These are phyloP conservation scores for Drepanosiphum platanoidis DNA, from an alignment of 2,888 invertebrate species.

Conservation along the genomic window DNA sequence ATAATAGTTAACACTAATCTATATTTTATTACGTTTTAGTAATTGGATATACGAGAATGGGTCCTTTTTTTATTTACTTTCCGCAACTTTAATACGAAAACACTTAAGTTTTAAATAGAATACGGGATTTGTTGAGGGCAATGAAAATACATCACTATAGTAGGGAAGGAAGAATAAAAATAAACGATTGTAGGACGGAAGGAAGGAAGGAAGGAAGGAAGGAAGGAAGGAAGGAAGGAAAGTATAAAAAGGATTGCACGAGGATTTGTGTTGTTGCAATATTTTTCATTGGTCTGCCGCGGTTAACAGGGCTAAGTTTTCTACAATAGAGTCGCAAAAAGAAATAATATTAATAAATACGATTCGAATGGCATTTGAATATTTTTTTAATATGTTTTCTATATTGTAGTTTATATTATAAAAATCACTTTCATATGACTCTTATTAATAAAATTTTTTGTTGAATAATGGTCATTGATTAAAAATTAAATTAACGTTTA, in stretches of 20 bases:
- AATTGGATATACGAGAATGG: not conserved
- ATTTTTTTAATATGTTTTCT: conserved; percentile 12
- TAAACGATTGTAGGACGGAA: conserved; percentile 23
- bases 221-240: conserved; percentile 1
- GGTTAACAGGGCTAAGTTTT: not conserved
- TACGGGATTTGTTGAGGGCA: not conserved
- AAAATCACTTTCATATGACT: not conserved
- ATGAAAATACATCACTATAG: conserved; percentile 35
- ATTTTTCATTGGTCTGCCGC: conserved; percentile 18
- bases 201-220: conserved; percentile 34
- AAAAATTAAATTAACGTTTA: too few species aligned
- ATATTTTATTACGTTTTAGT: not conserved
- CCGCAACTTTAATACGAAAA: not conserved
- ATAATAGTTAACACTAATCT: not conserved
- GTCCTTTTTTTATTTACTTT: not conserved
- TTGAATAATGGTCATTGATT: not conserved
- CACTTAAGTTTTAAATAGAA: conserved; percentile 3
- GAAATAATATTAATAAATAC: conserved; percentile 23
- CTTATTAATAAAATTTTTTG: not conserved
- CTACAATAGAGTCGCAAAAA: not conserved
- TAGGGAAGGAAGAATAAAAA: conserved; percentile 28
- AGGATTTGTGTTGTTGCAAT: conserved; percentile 25
- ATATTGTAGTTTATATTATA: not conserved
- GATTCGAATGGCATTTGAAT: conserved; percentile 15
- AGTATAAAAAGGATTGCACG: conserved; percentile 50